Conservation (phyloP, 2,113 vertebrate genomes). For the Numida meleagris region DNA sequence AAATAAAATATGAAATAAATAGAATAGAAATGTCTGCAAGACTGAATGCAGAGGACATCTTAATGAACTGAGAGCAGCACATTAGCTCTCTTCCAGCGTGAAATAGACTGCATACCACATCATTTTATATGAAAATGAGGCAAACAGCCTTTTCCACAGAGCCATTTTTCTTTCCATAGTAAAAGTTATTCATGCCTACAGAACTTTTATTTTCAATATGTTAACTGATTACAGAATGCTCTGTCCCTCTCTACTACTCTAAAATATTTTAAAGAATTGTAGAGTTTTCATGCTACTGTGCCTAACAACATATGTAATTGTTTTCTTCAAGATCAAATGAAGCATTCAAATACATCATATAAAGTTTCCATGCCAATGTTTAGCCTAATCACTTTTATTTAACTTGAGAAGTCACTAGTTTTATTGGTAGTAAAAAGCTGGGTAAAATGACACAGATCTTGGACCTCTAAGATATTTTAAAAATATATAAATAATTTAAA, state of each 20-base stretch:
- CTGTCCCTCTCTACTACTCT: not conserved
- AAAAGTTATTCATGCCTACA: not conserved
- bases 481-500: no score
- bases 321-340: not conserved
- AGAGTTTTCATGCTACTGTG: not conserved
- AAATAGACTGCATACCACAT: not conserved
- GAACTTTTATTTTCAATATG: not conserved
- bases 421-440: no score
- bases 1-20: not conserved
- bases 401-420: no score
- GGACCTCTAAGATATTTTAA: no score
- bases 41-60: not conserved
- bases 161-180: not conserved
- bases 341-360: not conserved
- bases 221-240: not conserved
- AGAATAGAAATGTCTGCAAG: not conserved
- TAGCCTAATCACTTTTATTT: no score
- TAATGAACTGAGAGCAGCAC: not conserved
- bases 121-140: not conserved
- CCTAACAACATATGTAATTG: not conserved
- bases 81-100: not conserved
- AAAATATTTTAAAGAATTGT: not conserved
- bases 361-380: not conserved
- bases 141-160: not conserved
- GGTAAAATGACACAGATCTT: no score